Percentiles rank a stretch among this genome's conserved stretches.
Evolutionary conservation across 2,888 invertebrate genomes (phyloP).

Genomic region (Thyatira batis): DNA sequence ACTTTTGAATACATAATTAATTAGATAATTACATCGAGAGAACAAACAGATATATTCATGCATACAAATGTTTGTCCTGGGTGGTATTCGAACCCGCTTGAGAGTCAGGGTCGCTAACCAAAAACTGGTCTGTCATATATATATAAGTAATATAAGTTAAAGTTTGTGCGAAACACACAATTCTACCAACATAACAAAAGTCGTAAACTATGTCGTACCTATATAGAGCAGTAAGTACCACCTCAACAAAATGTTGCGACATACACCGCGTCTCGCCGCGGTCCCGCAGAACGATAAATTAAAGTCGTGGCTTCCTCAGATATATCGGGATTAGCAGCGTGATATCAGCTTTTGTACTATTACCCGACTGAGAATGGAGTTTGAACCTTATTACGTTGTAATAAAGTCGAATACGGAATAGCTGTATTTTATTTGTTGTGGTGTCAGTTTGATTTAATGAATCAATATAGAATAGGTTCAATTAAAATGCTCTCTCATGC

Average conservation of each 20-base stretch:
- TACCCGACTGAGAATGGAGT: slow-evolving; percentile 14
- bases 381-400: slow-evolving; percentile 14
- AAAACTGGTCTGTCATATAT: too few relatives aligned
- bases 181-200: slow-evolving; percentile 22
- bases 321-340: slow-evolving; percentile 45
- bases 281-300: slow-evolving; percentile 47
- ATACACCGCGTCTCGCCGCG: slow-evolving; percentile 36
- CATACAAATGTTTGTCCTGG: too few relatives aligned
- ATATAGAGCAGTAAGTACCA: background rate
- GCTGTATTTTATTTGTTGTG: background rate
- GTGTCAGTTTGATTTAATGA: background rate
- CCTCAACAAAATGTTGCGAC: slow-evolving; percentile 25
- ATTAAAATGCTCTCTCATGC: too few relatives aligned
- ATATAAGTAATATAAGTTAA: too few relatives aligned
- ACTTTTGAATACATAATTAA: too few relatives aligned
- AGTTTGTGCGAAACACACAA: too few relatives aligned
- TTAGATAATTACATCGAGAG: too few relatives aligned
- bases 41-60: too few relatives aligned
- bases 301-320: slow-evolving; percentile 39
- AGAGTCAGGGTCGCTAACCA: too few relatives aligned
- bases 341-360: slow-evolving; percentile 33
- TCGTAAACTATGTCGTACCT: slow-evolving; percentile 8
- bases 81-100: too few relatives aligned
- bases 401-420: slow-evolving; percentile 17
- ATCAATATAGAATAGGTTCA: background rate